Evolutionary conservation across 2,888 invertebrate species (phyloP), one percentile per base, ranked within the genome.

Genomic region (Cacoxenus indagator): DNA sequence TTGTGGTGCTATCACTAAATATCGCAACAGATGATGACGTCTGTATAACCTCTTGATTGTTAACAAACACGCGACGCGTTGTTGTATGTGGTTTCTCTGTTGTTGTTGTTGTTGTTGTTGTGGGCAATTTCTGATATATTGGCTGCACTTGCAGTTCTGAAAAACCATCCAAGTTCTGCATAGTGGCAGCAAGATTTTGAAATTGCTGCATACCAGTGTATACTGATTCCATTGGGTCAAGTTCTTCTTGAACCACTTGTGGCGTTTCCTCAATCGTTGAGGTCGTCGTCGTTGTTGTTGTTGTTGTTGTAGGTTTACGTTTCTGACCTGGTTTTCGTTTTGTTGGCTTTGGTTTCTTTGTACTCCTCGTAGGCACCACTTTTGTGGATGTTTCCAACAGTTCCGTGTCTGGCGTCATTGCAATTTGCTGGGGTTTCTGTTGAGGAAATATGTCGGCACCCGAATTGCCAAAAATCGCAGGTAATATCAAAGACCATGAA

Each of bases 401-500:
- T 66, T 89, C 87, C 1, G 88, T 85, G 55, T 89, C 89, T 3
- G 88, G 89, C 1, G 86, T 88, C 87, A 88, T 88, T 1, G 86
- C 85, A 67, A 87, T 85, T 68, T 86, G 88, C 65, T 84, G 86
- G 1, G 83, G 87, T n/a, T 85, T 84, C 59, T 90, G 91, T 75
- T 91, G 90, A 0, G 91, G 90, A 24, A 90, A 89, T 55, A 91
- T 90, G 74, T 92, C 91, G 19, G 90, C 90, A 6, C 92, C 92
- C 6, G 91, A 92, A 67, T 93, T 93, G 0, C 94, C 93, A 79
- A 95, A 93, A 68, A 95, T 92, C 0, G 94, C 93, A 1, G 95
- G 95, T 59, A 95, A 89, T 72, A 95, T 94, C 84, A 93, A 91
- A 73, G 93, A 94, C 95, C 95, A 95, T 0, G 93, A 92, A 62